Evolutionary conservation across 2,797 vertebrate species (phyloP).

Genomic region (Propithecus deckenii): DNA sequence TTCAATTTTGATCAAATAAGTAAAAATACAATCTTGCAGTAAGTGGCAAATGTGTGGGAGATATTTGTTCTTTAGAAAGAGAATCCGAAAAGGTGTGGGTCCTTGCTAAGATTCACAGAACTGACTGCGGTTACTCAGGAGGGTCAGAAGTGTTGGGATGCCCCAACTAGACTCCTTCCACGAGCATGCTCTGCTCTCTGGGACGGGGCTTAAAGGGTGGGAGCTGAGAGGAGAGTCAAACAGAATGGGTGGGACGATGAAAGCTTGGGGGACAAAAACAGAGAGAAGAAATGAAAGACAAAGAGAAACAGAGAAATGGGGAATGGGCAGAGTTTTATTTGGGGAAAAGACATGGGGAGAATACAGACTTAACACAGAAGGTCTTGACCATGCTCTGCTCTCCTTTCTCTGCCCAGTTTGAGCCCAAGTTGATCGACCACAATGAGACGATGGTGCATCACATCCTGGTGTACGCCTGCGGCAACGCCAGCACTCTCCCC

Average conservation of each 20-base stretch:
- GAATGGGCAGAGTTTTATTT: neutral
- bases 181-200: neutral
- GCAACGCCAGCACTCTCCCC: conserved; percentile 65
- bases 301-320: neutral
- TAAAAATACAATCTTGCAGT: neutral
- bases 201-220: neutral
- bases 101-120: neutral
- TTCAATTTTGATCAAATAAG: neutral
- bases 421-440: conserved; percentile 55
- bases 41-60: neutral
- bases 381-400: neutral
- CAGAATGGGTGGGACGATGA: neutral
- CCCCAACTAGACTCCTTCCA: neutral
- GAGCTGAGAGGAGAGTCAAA: neutral
- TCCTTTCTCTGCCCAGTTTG: conserved; percentile 68
- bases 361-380: neutral
- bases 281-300: neutral
- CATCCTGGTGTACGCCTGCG: conserved; percentile 79
- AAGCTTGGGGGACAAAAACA: neutral
- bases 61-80: neutral
- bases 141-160: neutral
- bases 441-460: conserved; percentile 76
- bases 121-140: neutral
- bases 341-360: neutral
- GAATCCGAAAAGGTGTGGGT: neutral